A percentile compares a stretch with the other conserved stretches of the same genome.
These are phyloP conservation scores for Hippasteria phrygiana DNA, from an alignment of 53 echinoderm and acorn worm species.

Conservation along the genomic window DNA sequence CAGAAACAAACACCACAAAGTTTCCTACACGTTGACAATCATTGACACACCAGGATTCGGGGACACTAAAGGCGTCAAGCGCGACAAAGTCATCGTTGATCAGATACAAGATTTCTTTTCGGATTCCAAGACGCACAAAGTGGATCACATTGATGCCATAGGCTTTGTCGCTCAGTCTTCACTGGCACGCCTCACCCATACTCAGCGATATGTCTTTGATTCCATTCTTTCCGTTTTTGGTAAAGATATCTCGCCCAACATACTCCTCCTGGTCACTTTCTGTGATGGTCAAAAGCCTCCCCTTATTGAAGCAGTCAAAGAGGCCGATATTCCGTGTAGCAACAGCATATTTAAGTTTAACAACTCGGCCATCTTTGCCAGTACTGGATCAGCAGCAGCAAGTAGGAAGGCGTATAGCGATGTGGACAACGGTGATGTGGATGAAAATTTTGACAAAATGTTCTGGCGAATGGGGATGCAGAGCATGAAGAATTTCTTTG, in stretches of 20 bases:
- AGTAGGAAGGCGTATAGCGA: not conserved
- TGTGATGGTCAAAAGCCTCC: slow-evolving; percentile 74
- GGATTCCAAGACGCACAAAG: slow-evolving; percentile 13
- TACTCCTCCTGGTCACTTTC: slow-evolving; percentile 71
- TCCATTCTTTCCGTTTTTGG: slow-evolving; percentile 72
- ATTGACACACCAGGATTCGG: slow-evolving; percentile 87
- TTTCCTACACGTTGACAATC: slow-evolving; percentile 70
- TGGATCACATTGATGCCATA: slow-evolving; percentile 78
- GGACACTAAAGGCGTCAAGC: slow-evolving; percentile 73
- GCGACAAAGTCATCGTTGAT: slow-evolving; percentile 75
- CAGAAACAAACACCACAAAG: slow-evolving; percentile 2
- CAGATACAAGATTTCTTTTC: slow-evolving; percentile 72
- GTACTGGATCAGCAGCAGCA: not conserved
- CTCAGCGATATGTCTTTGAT: slow-evolving; percentile 74
- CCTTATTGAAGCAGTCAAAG: slow-evolving; percentile 63
- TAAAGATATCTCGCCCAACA: slow-evolving; percentile 74
- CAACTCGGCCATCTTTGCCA: slow-evolving; percentile 76
- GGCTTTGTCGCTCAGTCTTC: slow-evolving; percentile 75
- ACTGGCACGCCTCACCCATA: slow-evolving; percentile 64
- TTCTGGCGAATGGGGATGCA: slow-evolving; percentile 72
- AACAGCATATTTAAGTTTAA: slow-evolving; percentile 71
- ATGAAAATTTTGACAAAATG: slow-evolving; percentile 33
- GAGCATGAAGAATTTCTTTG: slow-evolving; percentile 63
- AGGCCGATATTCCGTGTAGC: slow-evolving; percentile 56
- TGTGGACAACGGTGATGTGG: no score